Base-by-base conservation (phyloP, 2,888 invertebrate genomes). In the Kuschelorhynchus macadamiae region DNA sequence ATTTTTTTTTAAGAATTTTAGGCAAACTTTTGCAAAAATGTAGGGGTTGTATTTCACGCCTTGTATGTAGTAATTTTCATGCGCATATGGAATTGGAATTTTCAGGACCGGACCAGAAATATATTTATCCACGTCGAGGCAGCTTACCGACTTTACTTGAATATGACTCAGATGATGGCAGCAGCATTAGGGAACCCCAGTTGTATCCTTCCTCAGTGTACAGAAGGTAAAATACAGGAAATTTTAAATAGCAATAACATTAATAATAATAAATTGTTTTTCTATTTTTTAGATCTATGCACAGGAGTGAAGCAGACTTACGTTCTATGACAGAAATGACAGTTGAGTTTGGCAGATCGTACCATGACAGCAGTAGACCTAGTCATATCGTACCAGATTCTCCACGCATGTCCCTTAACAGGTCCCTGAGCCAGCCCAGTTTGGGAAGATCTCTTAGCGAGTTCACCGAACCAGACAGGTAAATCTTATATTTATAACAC, bases 251-350 rank as follows among this genome's bases (percentile, higher is more conserved):
- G 25, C 7, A 3, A 25, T 5, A 25, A 25, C 4, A 25, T 25
- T 25, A 25, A 25, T 5, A 25, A 3, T 25, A 25, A 5, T 25
- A 25, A 25, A 25, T 3, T 25, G 7, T 25, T 3, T 25, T 25
- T 25, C n/a, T 86, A 5, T 89, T 90, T 0, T 88, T 88, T 3
- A 86, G 91, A 14, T 92, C 92, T 2, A 89, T 91, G 21, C 92
- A 92, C 73, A 55, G 92, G 67, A 92, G 92, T 76, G 93, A 93
- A 79, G 91, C 92, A 44, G 92, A 90, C 79, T 85, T 85, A 53
- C 87, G 96, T 61, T 95, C 95, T 0, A 94, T 96, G 94, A 93
- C 95, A 0, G 96, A 96, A 83, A 91, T 94, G 85, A 95, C 92
- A 77, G 95, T 96, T 8, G 93, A 94, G 81, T 95, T 94, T 77